Conservation (phyloP, 1,140 invertebrate genomes). For the Charaxes varanes region DNA sequence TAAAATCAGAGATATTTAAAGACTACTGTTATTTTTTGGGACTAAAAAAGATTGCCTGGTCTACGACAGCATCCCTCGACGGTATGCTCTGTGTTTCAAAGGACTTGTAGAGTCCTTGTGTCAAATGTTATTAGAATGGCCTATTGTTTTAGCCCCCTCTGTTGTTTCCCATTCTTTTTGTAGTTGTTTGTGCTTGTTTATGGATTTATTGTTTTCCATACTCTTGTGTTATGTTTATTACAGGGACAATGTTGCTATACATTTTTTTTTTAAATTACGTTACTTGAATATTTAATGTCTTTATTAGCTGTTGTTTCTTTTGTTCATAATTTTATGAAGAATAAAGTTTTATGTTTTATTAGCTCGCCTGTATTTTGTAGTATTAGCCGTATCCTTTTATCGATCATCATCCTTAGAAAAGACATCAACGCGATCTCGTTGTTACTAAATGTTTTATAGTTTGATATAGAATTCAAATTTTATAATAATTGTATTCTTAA, state of each 20-base stretch:
- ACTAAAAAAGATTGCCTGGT: slow-evolving; percentile 8
- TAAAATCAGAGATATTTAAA: slow-evolving; percentile 25
- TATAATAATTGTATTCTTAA: too few relatives aligned
- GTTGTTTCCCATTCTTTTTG: slow-evolving; percentile 35
- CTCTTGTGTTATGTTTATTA: slow-evolving; percentile 16
- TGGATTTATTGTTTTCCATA: slow-evolving; percentile 33
- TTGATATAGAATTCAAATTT: too few relatives aligned
- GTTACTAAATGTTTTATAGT: not conserved
- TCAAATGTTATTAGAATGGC: slow-evolving; percentile 44
- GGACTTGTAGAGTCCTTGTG: slow-evolving; percentile 42
- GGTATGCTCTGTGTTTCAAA: slow-evolving; percentile 36
- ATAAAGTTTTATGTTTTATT: slow-evolving; percentile 2
- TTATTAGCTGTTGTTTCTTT: slow-evolving; percentile 14
- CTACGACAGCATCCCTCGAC: slow-evolving; percentile 24
- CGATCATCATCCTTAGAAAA: slow-evolving; percentile 33
- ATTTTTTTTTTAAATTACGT: slow-evolving; percentile 17
- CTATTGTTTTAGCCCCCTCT: slow-evolving; percentile 24
- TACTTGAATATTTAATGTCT: slow-evolving; percentile 16
- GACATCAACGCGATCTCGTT: slow-evolving; percentile 44
- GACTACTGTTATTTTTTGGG: slow-evolving; percentile 9
- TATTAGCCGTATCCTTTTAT: too few relatives aligned
- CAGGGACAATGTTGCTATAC: slow-evolving; percentile 18
- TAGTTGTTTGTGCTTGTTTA: slow-evolving; percentile 25
- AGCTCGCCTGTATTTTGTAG: slow-evolving; percentile 6
- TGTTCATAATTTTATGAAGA: not conserved